Percentiles rank a stretch among this genome's conserved stretches.
phyloP scores from a whole-genome alignment of 1,140 invertebrate genomes.

The Linepithema humile region DNA sequence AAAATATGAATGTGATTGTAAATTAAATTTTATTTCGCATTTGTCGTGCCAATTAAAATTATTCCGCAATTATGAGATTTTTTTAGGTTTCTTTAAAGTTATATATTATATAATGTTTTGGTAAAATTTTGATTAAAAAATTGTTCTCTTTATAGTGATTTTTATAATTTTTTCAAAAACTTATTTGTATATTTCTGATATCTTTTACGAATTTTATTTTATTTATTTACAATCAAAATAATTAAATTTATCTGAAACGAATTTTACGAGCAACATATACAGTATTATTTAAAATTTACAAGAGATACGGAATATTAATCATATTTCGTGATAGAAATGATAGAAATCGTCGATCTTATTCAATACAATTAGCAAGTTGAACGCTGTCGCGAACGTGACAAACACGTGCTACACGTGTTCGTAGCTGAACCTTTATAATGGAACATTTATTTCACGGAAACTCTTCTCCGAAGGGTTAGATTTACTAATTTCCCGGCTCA shows the following conservation, averaged over 20 bases:
- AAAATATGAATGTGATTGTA: too few relatives aligned
- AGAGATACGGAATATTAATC: not conserved
- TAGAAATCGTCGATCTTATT: not conserved
- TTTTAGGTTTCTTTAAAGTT: not conserved
- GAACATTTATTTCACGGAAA: not conserved
- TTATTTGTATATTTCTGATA: too few relatives aligned
- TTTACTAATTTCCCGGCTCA: constrained; percentile 2
- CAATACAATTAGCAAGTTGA: not conserved
- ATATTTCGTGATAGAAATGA: constrained; percentile 6
- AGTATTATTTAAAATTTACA: not conserved
- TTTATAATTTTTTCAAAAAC: too few relatives aligned
- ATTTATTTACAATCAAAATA: too few relatives aligned
- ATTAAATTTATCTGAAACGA: not conserved
- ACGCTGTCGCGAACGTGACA: not conserved
- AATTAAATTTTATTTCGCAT: too few relatives aligned
- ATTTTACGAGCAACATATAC: not conserved
- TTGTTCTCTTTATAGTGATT: too few relatives aligned
- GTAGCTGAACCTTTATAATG: not conserved
- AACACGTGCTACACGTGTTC: not conserved
- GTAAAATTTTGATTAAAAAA: too few relatives aligned
- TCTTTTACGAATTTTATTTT: too few relatives aligned
- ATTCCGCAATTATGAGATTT: not conserved
- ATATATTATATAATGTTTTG: not conserved
- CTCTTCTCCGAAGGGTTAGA: constrained; percentile 11
- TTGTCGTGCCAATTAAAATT: not conserved